Conservation (phyloP, 1,140 invertebrate genomes). For the Pseudomyrmex flavicornis region DNA sequence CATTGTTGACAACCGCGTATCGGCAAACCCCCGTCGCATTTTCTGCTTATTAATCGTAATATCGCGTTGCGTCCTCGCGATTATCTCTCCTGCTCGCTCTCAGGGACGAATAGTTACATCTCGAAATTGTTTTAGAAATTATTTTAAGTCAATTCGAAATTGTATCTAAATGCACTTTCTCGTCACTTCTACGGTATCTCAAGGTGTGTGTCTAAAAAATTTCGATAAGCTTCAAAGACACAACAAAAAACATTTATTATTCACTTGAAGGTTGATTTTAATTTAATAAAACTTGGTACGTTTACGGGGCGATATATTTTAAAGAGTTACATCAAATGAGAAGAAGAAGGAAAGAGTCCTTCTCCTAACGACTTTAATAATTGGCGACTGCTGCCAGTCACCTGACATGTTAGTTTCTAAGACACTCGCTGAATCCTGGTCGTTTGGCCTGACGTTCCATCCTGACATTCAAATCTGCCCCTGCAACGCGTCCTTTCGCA, state of each 20-base stretch:
- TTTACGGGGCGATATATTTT: too few species aligned
- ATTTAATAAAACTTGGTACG: too few species aligned
- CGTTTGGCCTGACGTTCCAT: not conserved
- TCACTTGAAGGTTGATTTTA: too few species aligned
- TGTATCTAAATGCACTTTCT: not conserved
- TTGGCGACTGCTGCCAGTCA: not conserved
- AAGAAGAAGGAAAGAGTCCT: too few species aligned
- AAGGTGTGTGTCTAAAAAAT: too few species aligned
- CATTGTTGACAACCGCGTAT: conserved; percentile 49
- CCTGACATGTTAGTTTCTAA: too few species aligned
- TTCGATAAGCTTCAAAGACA: too few species aligned
- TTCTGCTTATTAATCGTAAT: conserved; percentile 81
- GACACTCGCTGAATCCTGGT: too few species aligned
- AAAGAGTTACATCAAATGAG: too few species aligned
- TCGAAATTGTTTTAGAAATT: not conserved
- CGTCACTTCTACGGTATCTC: too few species aligned
- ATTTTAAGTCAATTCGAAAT: not conserved
- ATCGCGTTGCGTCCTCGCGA: conserved; percentile 19
- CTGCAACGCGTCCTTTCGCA: not conserved
- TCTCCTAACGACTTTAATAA: not conserved
- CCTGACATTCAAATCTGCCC: not conserved
- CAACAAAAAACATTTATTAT: too few species aligned
- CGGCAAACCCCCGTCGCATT: conserved; percentile 56
- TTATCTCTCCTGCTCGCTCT: not conserved
- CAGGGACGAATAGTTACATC: not conserved